These are phyloP conservation scores for Nebria ingens DNA, from an alignment of 1,140 invertebrate species.

Conservation along the genomic window DNA sequence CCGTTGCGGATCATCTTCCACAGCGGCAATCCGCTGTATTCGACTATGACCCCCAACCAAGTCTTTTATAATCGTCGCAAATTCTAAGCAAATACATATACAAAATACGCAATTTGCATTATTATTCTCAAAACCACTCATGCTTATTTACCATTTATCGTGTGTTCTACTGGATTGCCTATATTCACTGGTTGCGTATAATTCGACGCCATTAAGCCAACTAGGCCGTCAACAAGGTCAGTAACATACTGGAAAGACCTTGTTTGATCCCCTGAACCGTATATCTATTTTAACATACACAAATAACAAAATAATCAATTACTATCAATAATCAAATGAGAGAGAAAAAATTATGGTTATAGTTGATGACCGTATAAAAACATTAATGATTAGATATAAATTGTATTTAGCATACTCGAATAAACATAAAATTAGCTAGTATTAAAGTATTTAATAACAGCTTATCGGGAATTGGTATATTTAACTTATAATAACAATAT, in stretches of 20 bases:
- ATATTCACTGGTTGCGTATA: conserved; percentile 90
- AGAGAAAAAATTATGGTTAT: too few species aligned
- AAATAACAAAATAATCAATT: too few species aligned
- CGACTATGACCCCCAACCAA: conserved; percentile 76
- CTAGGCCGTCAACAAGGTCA: conserved; percentile 91
- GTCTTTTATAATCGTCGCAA: conserved; percentile 85
- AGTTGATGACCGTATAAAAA: too few species aligned
- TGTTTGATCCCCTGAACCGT: conserved; percentile 93
- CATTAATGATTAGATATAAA: too few species aligned
- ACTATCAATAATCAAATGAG: too few species aligned
- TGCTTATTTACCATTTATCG: conserved; percentile 72
- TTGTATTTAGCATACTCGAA: too few species aligned
- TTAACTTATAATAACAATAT: too few species aligned
- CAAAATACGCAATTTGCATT: neutral
- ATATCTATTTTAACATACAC: too few species aligned
- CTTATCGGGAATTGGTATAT: too few species aligned
- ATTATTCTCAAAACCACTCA: conserved; percentile 6
- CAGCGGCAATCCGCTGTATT: conserved; percentile 68
- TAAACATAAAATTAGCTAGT: too few species aligned
- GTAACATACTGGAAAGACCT: conserved; percentile 97
- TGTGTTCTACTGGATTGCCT: conserved; percentile 96
- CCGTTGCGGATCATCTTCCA: conserved; percentile 93
- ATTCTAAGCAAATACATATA: conserved; percentile 59
- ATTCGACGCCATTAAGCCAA: conserved; percentile 89
- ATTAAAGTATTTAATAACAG: too few species aligned